Evolutionary conservation across 2,888 invertebrate species (phyloP), one percentile per base, ranked within the genome.

Genomic region (Cecidostiba fungosa): DNA sequence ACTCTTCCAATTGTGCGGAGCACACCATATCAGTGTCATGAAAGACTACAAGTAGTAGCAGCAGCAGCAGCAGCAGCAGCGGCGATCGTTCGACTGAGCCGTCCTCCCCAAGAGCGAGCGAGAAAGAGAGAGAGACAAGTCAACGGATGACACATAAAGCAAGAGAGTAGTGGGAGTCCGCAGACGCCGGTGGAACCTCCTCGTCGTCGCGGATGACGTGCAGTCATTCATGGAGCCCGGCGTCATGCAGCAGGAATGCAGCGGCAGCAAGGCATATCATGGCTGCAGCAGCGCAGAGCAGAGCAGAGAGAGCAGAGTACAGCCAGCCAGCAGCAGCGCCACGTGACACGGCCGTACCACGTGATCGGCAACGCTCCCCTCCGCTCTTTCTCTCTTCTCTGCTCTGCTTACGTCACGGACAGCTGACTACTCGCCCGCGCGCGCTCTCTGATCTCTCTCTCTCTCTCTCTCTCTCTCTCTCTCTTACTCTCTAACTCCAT

Each of bases 221-320:
- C 90, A 90, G 91, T 92, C 92, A 92, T 92, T 93, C 92, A 92
- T 90, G 91, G 90, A 91, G 90, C 90, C 89, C 89, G 88, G 88
- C 91, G 92, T 92, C 92, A 92, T 92, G 91, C 89, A 88, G 89
- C 87, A 90, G 91, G 92, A 92, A 93, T 92, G 91, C 90, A 59
- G 87, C 88, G 32, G 66, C 26, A 10, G 77, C 70, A 73, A n/a
- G 78, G 50, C 54, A 39, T 39, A 72, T 72, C 72, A 72, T 72
- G 72, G 66, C 82, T 81, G 70, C 77, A 43, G 70, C 39, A 23
- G 73, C 54, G 59, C 19, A 32, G n/a, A n/a, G 10, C 39, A 19
- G 77, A 23, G 66, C 1, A 39, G 6, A 4, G 12, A 23, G 50
- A 47, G 59, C 69, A 39, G 89, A 88, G 89, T 89, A 87, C 87